A percentile compares a stretch with the other conserved stretches of the same genome.
These are phyloP conservation scores for Trichomycterus rosablanca DNA, from an alignment of 2,113 vertebrate species.

Conservation along the genomic window DNA sequence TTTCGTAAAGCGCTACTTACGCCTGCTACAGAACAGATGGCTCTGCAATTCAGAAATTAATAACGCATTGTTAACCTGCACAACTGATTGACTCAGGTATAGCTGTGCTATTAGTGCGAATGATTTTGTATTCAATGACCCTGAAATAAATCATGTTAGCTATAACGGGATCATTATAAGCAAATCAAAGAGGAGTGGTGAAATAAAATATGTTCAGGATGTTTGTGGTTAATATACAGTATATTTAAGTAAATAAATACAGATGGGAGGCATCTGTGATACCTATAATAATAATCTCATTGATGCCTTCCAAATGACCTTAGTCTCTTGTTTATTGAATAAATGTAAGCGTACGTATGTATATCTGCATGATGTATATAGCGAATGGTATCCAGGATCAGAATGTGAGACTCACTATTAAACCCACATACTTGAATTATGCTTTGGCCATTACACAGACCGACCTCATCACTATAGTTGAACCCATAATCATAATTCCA, in stretches of 20 bases:
- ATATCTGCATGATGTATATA: too few species aligned
- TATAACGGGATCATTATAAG: slow-evolving; percentile 8
- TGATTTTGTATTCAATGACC: background rate
- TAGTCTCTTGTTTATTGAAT: too few species aligned
- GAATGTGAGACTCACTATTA: too few species aligned
- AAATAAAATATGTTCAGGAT: too few species aligned
- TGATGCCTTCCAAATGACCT: slow-evolving; percentile 47
- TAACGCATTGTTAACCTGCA: slow-evolving; percentile 10
- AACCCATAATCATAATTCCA: too few species aligned
- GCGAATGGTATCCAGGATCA: too few species aligned
- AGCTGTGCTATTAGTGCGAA: too few species aligned
- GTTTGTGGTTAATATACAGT: slow-evolving; percentile 12
- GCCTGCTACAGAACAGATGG: slow-evolving; percentile 17
- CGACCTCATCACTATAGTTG: too few species aligned
- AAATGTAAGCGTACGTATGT: too few species aligned
- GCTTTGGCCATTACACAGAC: too few species aligned
- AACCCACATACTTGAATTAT: too few species aligned
- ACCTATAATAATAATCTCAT: slow-evolving; percentile 43
- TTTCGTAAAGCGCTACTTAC: background rate
- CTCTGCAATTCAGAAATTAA: slow-evolving; percentile 16
- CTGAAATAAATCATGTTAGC: slow-evolving; percentile 6
- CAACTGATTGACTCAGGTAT: slow-evolving; percentile 5
- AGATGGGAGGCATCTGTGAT: slow-evolving; percentile 36
- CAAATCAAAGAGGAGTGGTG: background rate
- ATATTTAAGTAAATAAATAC: slow-evolving; percentile 34